phyloP scores from a whole-genome alignment of 1,140 invertebrate species.

The Bradysia coprophila region DNA sequence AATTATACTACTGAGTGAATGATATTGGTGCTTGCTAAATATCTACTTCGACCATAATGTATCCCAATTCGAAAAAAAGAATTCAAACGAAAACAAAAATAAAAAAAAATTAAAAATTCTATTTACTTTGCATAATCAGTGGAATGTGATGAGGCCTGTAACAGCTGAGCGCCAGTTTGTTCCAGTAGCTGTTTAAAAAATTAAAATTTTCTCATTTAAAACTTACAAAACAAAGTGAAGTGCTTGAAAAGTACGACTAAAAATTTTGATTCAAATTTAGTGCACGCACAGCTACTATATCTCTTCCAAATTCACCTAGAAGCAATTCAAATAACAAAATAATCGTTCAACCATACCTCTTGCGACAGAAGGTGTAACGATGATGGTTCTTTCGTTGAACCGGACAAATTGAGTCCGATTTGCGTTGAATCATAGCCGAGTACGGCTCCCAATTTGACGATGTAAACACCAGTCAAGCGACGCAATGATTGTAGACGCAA shows the following conservation, averaged over 20 bases:
- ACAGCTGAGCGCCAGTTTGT: conserved; percentile 25
- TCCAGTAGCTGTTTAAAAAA: conserved; percentile 37
- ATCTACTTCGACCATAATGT: too few relatives aligned
- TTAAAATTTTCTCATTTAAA: too few relatives aligned
- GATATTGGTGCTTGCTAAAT: too few relatives aligned
- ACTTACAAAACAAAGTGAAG: too few relatives aligned
- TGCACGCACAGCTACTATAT: too few relatives aligned
- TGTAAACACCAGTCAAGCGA: conserved; percentile 54
- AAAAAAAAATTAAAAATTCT: conserved; percentile 11
- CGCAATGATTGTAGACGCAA: conserved; percentile 53
- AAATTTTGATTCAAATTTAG: too few relatives aligned
- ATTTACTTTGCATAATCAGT: conserved; percentile 35
- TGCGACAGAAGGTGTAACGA: conserved; percentile 27
- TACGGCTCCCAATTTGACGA: conserved; percentile 53
- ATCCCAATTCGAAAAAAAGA: too few relatives aligned
- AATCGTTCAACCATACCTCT: conserved; percentile 24
- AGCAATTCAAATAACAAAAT: too few relatives aligned
- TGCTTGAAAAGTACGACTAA: too few relatives aligned
- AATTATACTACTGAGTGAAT: too few relatives aligned
- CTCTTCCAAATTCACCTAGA: too few relatives aligned
- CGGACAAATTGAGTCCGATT: conserved; percentile 16
- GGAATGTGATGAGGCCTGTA: conserved; percentile 25
- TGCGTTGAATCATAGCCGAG: conserved; percentile 37
- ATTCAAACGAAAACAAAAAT: too few relatives aligned
- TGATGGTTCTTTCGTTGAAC: conserved; percentile 5